A percentile compares a stretch with the other conserved stretches of the same genome.
Evolutionary conservation across 2,888 invertebrate species (phyloP).

Genomic region (Bombyx huttoni): DNA sequence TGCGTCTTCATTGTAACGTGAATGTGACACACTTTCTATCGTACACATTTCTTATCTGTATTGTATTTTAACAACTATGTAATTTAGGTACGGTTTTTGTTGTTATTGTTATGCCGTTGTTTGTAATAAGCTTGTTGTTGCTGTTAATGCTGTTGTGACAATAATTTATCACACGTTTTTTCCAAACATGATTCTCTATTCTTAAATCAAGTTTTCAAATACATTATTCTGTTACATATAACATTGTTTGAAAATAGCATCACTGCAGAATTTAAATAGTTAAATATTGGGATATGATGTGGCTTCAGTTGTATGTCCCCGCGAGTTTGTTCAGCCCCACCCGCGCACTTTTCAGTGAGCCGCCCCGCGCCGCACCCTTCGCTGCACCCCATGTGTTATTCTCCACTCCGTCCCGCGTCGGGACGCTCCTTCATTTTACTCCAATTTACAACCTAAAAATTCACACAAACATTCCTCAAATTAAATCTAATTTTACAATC

Average conservation of each 20-base stretch:
- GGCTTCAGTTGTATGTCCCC: slow-evolving; percentile 49
- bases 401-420: slow-evolving; percentile 61
- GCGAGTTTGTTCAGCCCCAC: slow-evolving; percentile 73
- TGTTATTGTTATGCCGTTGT: slow-evolving; percentile 13
- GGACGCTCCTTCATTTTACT: slow-evolving; percentile 72
- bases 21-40: slow-evolving; percentile 65
- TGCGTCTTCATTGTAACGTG: slow-evolving; percentile 59
- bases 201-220: no score
- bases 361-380: slow-evolving; percentile 59
- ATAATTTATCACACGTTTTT: background rate
- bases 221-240: background rate
- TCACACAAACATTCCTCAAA: slow-evolving; percentile 59
- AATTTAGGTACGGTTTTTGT: slow-evolving; percentile 23
- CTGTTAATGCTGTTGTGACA: background rate
- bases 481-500: slow-evolving; percentile 37
- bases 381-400: slow-evolving; percentile 60
- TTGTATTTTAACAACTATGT: slow-evolving; percentile 41
- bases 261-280: slow-evolving; percentile 7
- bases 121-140: background rate
- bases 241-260: background rate
- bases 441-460: slow-evolving; percentile 70
- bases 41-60: slow-evolving; percentile 46
- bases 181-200: no score
- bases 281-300: slow-evolving; percentile 23
- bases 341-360: slow-evolving; percentile 72